Evolutionary conservation across 2,797 vertebrate species (phyloP).

Genomic region (Cuniculus paca): DNA sequence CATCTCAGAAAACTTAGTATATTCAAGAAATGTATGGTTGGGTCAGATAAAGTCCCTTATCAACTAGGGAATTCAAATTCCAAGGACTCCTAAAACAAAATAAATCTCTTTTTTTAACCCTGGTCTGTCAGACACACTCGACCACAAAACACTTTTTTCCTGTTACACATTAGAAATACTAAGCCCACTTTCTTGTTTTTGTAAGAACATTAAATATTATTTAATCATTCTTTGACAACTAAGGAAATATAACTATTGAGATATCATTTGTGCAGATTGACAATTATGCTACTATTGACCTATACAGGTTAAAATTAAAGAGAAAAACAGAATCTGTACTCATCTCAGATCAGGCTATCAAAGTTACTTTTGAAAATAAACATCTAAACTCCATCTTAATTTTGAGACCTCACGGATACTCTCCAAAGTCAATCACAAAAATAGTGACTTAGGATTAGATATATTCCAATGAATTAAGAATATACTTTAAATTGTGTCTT

Average conservation of each 20-base stretch:
- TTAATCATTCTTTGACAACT: background rate
- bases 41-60: background rate
- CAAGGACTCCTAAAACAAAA: conserved; percentile 16
- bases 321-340: background rate
- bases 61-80: background rate
- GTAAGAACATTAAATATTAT: conserved; percentile 5
- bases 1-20: background rate
- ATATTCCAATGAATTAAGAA: background rate
- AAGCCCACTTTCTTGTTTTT: background rate
- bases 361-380: conserved; percentile 27
- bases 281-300: background rate
- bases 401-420: background rate
- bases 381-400: background rate
- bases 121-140: conserved; percentile 15
- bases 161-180: background rate
- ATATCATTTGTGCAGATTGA: background rate
- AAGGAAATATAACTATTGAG: background rate
- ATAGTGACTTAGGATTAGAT: background rate
- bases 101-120: conserved; percentile 45
- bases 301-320: background rate
- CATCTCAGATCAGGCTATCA: background rate
- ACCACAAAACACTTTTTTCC: background rate
- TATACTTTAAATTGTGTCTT: background rate
- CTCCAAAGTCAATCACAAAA: conserved; percentile 11
- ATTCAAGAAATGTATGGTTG: conserved; percentile 31